Conservation (phyloP, 2,888 invertebrate genomes). For the Polia nebulosa region DNA sequence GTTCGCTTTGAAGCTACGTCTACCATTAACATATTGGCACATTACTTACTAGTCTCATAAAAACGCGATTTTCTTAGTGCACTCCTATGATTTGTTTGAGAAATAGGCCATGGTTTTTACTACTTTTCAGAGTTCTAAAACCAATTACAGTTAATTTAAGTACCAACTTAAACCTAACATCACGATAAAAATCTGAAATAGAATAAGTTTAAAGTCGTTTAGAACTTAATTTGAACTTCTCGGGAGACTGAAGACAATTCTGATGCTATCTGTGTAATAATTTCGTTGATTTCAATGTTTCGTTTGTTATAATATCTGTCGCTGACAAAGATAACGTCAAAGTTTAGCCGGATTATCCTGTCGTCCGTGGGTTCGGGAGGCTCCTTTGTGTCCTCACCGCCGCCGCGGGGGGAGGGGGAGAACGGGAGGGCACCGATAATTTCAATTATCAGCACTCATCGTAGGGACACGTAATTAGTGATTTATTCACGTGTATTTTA, state of each 20-base stretch:
- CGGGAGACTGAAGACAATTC: constrained; percentile 44
- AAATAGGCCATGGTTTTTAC: background rate
- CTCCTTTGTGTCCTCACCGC: constrained; percentile 69
- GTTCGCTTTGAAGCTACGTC: constrained; percentile 44
- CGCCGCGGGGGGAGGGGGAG: constrained; percentile 56
- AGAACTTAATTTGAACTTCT: constrained; percentile 53
- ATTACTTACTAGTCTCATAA: constrained; percentile 34
- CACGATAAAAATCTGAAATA: constrained; percentile 38
- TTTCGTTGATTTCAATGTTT: constrained; percentile 70
- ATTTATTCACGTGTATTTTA: constrained; percentile 69
- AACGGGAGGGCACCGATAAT: constrained; percentile 66
- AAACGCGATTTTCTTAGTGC: constrained; percentile 13
- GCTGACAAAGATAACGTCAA: constrained; percentile 75
- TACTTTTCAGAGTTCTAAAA: constrained; percentile 9
- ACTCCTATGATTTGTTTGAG: constrained; percentile 11
- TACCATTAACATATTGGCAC: constrained; percentile 46
- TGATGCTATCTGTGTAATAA: constrained; percentile 56
- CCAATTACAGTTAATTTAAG: constrained; percentile 11
- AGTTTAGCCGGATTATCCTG: constrained; percentile 72
- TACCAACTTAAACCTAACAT: constrained; percentile 12
- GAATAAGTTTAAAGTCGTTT: constrained; percentile 44
- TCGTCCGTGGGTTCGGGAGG: constrained; percentile 67
- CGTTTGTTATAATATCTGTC: constrained; percentile 72
- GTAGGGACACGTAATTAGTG: constrained; percentile 71
- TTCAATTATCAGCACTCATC: constrained; percentile 79